Base-by-base conservation (phyloP, 2,888 invertebrate genomes). In the Epirrhoe tristata region DNA sequence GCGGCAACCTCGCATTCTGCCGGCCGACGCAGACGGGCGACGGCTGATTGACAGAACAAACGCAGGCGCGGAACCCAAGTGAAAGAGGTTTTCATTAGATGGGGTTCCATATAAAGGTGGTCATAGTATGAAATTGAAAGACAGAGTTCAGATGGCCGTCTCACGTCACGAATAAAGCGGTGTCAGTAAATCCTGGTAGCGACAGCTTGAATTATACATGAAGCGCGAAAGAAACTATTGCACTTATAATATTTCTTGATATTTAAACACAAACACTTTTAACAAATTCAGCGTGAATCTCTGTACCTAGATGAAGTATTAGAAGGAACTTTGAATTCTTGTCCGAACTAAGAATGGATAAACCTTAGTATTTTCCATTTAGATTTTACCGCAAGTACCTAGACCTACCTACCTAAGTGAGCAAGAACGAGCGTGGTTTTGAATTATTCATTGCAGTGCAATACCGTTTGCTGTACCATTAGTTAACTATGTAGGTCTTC, bases 31-130 rank as follows among this genome's bases (percentile, higher is more conserved):
- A 1, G 24, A 24, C 24, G 24, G 51, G 52, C 39, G 80, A 78
- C 82, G 77, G 74, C 78, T 90, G 90, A 92, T 86, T 90, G 91
- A 91, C 91, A 91, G 87, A 83, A 92, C 91, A 91, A 92, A 91
- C 88, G 86, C 72, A 69, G 78, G 82, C 81, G 77, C 82, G 83
- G 84, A 83, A 83, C 83, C 24, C 14, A 82, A 78, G 78, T 77
- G 84, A 86, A 85, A 82, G 82, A 84, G 85, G 83, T 79, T 89
- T 89, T 87, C 87, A 89, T 88, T 89, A 88, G 81, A 86, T 82
- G 77, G 55, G 46, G 46, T 55, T 17, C 6, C 81, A 84, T 24
- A 2, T 24, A 24, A 2, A 24, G 24, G 39, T 79, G 82, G 79
- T 78, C 81, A 82, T 76, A 75, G 83, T 82, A 87, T 88, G 86